Evolutionary conservation across 2,888 invertebrate species (phyloP), one percentile per base, ranked within the genome.

Genomic region (Melinaea marsaeus): DNA sequence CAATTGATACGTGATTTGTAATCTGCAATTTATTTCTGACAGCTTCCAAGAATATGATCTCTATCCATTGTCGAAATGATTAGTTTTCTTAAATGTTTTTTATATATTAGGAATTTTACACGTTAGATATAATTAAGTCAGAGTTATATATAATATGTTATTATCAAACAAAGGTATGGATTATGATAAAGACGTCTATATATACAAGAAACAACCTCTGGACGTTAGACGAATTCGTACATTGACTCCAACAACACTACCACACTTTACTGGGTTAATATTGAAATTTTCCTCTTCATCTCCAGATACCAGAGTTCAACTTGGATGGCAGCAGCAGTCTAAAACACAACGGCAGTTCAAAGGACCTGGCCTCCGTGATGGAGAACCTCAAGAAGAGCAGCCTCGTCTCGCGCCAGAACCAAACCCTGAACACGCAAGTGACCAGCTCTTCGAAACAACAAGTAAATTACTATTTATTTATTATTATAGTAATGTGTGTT

Each of bases 381-480:
- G 94, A 94, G 86, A 94, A 93, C 85, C 91, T 95, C 74, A 94
- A 94, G 79, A 94, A 94, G 81, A 93, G 93, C 83, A 93, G 92
- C 78, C 81, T 85, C 64, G 79, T 84, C 69, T 83, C 85, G 66
- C 84, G 86, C 60, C 90, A 89, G 78, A 90, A 87, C 71, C 90
- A 90, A 73, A 79, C 82, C 55, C 80, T 88, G 13, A 89, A 89
- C 72, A 86, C 89, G 9, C 92, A 92, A 78, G 92, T 92, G 77
- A 92, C 92, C 69, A 88, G 91, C 72, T 92, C 85, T 61, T 86
- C 90, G 35, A 77, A 88, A 68, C 92, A 93, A 75, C 93, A 93
- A 89, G 93, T 92, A 77, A 22, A 75, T 67, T 62, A 33, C 62
- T 45, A 37, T 57, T 55, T 34, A 54, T 35, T 55, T 34, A 32